Base-by-base conservation (phyloP, 2,888 invertebrate species). In the Platynereis dumerilii region DNA sequence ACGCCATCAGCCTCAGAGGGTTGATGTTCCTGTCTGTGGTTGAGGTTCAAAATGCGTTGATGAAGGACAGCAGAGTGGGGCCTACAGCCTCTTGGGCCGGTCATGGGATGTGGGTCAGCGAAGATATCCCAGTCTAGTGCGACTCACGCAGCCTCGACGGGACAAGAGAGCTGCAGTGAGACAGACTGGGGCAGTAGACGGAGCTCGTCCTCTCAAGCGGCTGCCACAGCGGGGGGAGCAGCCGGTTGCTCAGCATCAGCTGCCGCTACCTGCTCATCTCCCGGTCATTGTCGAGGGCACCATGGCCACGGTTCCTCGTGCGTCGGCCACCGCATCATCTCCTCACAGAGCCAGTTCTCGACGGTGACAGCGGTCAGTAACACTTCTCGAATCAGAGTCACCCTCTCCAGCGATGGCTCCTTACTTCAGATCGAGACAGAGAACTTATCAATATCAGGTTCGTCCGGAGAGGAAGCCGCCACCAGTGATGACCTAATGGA, bases 341-440 rank as follows among this genome's bases (percentile, higher is more conserved):
- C 54, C 44, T 53, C 61, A 20, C 54, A 61, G 61, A 54, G 52
- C 27, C 39, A 61, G 39, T 61, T 61, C 55, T 52, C 53, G 24
- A 61, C 61, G 17, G 52, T 54, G 26, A 61, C 61, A 28, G 54
- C 39, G 27, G 22, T 61, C 54, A 66, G 58, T 54, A 62, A 58
- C 27, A 58, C 27, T 28, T 48, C 62, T 3, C 26, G 66, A 12
- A 66, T 66, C 22, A 48, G 66, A 12, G 66, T 66, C 27, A 66
- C 66, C 10, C 58, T 66, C 12, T 66, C 66, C 26, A 27, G 39
- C 28, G 66, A 66, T 39, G 66, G 66, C 15, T 66, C 66, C 22
- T 27, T 66, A 42, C 58, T 66, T 20, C 44, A 66, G 28, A 48
- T 66, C 27, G 66, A 66, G 29, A 66, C 66, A 22, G 66, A 66